Conservation (phyloP, 2,888 invertebrate species). For the Scaptomyza tumidula region DNA sequence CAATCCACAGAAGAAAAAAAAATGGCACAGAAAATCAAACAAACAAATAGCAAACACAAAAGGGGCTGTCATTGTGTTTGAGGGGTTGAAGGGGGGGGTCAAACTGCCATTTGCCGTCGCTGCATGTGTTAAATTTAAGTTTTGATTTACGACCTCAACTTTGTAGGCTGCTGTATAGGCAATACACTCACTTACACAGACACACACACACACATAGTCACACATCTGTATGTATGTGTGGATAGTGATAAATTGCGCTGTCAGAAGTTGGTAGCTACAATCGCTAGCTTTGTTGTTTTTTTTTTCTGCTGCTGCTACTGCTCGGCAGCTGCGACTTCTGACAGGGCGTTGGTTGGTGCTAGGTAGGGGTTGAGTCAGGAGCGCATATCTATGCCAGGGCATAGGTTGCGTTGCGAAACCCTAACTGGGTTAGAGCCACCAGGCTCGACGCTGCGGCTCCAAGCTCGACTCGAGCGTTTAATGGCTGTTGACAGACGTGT, state of each 20-base stretch:
- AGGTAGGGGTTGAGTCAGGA: neutral
- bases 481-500: conserved; percentile 82
- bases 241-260: conserved; percentile 83
- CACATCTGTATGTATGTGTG: conserved; percentile 11
- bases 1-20: neutral
- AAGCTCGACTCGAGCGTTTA: conserved; percentile 62
- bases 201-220: conserved; percentile 15
- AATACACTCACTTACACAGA: conserved; percentile 40
- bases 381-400: conserved; percentile 68
- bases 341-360: conserved; percentile 2
- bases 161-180: conserved; percentile 76
- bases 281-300: conserved; percentile 50
- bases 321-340: conserved; percentile 57
- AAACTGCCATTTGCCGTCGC: conserved; percentile 74
- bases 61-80: conserved; percentile 46
- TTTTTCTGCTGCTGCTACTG: conserved; percentile 1
- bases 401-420: conserved; percentile 57
- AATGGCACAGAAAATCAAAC: conserved; percentile 34
- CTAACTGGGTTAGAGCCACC: conserved; percentile 74
- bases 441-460: conserved; percentile 41
- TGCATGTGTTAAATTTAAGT: conserved; percentile 81
- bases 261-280: conserved; percentile 80
- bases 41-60: conserved; percentile 63
- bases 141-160: conserved; percentile 82
- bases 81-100: neutral